These are phyloP conservation scores for Zonotrichia albicollis DNA, from an alignment of 2,797 vertebrate species.

Conservation along the genomic window DNA sequence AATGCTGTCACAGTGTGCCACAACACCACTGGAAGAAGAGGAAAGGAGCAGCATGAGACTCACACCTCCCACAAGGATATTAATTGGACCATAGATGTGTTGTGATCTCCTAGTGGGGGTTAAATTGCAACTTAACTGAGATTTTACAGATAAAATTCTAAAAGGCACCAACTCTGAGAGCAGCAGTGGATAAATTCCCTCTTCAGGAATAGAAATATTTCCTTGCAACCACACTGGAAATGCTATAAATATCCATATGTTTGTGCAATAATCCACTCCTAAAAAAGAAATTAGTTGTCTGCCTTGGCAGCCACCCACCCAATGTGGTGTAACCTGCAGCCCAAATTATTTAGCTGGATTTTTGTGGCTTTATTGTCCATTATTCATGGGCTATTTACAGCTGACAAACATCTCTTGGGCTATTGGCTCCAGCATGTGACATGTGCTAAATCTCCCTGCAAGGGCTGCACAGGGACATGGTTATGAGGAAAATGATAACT, in stretches of 20 bases:
- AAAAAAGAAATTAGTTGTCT: not conserved
- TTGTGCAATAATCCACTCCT: not conserved
- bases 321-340: not conserved
- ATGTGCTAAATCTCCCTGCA: slow-evolving; percentile 26
- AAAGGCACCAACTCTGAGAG: not conserved
- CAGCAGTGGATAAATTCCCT: not conserved
- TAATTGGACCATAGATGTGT: not conserved
- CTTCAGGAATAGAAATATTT: not conserved
- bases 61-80: not conserved
- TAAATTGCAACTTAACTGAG: not conserved
- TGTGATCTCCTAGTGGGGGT: not conserved
- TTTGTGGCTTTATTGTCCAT: slow-evolving; percentile 25
- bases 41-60: not conserved
- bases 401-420: slow-evolving; percentile 6
- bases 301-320: not conserved
- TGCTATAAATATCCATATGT: not conserved
- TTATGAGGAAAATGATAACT: not conserved
- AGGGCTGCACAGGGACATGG: not conserved
- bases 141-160: not conserved
- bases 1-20: not conserved
- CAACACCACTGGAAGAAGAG: not conserved
- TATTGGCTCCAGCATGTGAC: not conserved
- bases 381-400: slow-evolving; percentile 24
- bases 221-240: not conserved
- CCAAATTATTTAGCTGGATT: not conserved